These are phyloP conservation scores for Trichechus manatus DNA, from an alignment of 2,113 vertebrate species.

Conservation along the genomic window DNA sequence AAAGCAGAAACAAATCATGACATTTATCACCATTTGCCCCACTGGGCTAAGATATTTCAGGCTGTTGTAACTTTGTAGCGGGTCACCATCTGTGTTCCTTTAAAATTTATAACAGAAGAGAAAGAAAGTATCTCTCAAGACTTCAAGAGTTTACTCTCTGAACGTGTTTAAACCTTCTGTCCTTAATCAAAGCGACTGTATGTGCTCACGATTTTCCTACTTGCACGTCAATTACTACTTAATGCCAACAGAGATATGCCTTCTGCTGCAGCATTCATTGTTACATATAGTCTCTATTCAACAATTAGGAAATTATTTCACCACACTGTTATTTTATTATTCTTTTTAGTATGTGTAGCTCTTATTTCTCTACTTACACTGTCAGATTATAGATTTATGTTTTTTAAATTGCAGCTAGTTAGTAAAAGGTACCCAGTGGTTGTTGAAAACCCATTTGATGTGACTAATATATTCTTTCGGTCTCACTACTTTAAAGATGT, in stretches of 20 bases:
- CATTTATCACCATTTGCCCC: conserved; percentile 56
- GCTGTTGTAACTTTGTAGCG: conserved; percentile 41
- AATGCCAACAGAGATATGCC: not conserved
- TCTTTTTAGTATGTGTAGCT: not conserved
- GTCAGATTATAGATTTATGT: not conserved
- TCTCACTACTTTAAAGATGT: not conserved
- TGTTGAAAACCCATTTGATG: not conserved
- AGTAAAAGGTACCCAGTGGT: not conserved
- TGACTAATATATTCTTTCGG: not conserved
- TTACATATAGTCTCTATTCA: not conserved
- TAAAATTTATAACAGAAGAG: conserved; percentile 56
- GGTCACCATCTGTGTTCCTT: conserved; percentile 61
- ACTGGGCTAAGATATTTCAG: conserved; percentile 34
- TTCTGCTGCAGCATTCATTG: not conserved
- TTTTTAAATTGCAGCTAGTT: not conserved
- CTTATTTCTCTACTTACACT: not conserved
- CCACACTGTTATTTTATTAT: not conserved
- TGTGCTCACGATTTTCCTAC: not conserved
- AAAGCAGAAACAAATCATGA: conserved; percentile 54
- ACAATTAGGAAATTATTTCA: not conserved
- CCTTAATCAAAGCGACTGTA: not conserved
- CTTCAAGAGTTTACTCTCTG: not conserved
- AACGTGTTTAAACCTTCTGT: not conserved
- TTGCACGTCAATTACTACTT: not conserved
- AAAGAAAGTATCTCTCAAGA: conserved; percentile 24